Base-by-base conservation (phyloP, 2,797 vertebrate species). In the Bradypodion pumilum region DNA sequence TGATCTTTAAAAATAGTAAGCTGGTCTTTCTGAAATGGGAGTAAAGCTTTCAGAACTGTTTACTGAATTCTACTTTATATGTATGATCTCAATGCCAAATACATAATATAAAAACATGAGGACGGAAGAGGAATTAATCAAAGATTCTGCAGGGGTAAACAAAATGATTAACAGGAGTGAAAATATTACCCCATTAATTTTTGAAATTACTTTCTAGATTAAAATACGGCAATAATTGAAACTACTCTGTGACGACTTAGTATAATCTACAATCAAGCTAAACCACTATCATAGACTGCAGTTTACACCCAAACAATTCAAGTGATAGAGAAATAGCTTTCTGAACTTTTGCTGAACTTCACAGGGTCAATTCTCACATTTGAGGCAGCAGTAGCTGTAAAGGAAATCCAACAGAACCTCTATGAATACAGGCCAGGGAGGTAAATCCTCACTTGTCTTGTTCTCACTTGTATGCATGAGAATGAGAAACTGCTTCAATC, bases 71-170 rank as follows among this genome's bases (percentile, higher is more conserved):
- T 32, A 16, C 5, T 16, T 7, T 29, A 35, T 37, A 74, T 1
- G 35, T n/a, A 82, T 19, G 66, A 15, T 73, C 87, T 73, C 74
- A 78, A 89, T 82, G 29, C 4, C 60, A 80, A 85, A 78, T 9
- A 79, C 0, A 25, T 9, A 72, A 78, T 12, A 72, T 12, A 72
- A 32, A 60, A 85, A 66, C 2, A 65, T 76, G 68, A 46, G 2
- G 76, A 85, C 91, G 89, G 16, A 74, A 44, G 6, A 84, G 1
- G 10, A 74, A 12, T 32, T 32, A 73, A 73, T 82, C 83, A 63
- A 62, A 88, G 32, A 78, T 79, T 84, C 32, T 79, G 56, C 68
- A 79, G 87, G 77, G 8, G 3, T 69, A 6, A 78, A 23, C 0
- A 90, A 82, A 86, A 86, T 62, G 5, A 37, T 16, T 16, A 52